phyloP scores from a whole-genome alignment of 2,113 vertebrate species.

The Solea solea region DNA sequence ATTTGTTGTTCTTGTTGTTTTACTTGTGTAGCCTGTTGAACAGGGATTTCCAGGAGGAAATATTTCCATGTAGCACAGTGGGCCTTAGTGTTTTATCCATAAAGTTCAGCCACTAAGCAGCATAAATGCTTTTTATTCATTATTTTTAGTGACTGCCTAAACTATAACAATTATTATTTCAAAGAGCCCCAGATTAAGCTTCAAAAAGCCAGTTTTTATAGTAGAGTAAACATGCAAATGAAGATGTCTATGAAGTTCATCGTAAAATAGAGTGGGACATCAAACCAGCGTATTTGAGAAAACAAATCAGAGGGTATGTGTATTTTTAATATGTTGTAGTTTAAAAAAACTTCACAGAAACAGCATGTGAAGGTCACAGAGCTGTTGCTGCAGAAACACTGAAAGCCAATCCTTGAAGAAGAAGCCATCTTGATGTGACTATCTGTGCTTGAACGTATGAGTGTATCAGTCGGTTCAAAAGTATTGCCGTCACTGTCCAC shows the following conservation, averaged over 20 bases:
- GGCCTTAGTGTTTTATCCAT: neutral
- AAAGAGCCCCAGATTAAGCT: neutral
- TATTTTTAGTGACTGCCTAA: too few relatives aligned
- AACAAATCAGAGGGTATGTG: neutral
- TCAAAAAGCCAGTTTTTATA: neutral
- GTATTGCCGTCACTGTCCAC: constrained; percentile 56
- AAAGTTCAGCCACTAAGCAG: neutral
- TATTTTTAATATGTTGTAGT: neutral
- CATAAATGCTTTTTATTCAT: neutral
- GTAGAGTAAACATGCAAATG: neutral
- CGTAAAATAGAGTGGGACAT: neutral
- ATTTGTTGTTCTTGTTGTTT: constrained; percentile 50
- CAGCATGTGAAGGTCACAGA: constrained; percentile 1
- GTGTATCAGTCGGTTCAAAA: constrained; percentile 23
- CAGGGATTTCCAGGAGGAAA: constrained; percentile 20
- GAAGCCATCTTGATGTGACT: neutral
- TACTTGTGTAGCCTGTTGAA: constrained; percentile 38
- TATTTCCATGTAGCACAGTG: constrained; percentile 9
- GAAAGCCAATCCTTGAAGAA: constrained; percentile 28
- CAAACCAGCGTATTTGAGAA: neutral
- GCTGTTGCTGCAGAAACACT: constrained; percentile 8
- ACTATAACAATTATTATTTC: neutral
- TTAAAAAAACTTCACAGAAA: neutral
- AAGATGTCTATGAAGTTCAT: neutral
- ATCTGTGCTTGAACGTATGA: constrained; percentile 5